Base-by-base conservation (phyloP, 2,888 invertebrate species). In the Lycaena phlaeas region DNA sequence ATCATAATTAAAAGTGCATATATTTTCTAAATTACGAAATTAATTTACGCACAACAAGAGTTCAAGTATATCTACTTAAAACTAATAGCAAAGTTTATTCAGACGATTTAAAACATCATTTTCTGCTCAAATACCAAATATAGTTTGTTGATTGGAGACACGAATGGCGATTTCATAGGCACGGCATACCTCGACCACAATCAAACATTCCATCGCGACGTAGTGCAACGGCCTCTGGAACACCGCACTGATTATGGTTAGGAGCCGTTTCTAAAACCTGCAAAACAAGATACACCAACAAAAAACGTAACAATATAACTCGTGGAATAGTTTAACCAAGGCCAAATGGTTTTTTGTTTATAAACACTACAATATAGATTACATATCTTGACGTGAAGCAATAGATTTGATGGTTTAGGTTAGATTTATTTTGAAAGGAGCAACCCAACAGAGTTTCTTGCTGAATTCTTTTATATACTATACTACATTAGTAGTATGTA, bases 141-240 rank as follows among this genome's bases (percentile, higher is more conserved):
- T 68, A 68, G 60, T 65, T 65, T 66, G 68, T 68, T 59, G 56
- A 59, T 51, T 57, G 48, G 54, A 66, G 63, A 64, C 61, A 60
- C 59, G 64, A 54, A 42, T 48, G 48, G 48, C 48, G 50, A 66
- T 72, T 65, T 69, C 59, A 53, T 59, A 74, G 73, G 68, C 73
- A 70, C 61, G 71, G 68, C 59, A 70, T 84, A 82, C 81, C 77
- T 79, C 75, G 79, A 82, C 72, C 64, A 66, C 74, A 70, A 71
- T 71, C 77, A 70, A 70, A 67, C 68, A 81, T 84, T 79, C 84
- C 81, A 65, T 57, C 56, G 69, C 61, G 60, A 55, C 60, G 55
- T 52, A 52, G 77, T 74, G 74, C 81, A 79, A 74, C 68, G 79
- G 68, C 78, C 79, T 64, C 58, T 55, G 42, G 61, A 59, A 67